Conservation (phyloP, 2,113 vertebrate genomes). For the Phylloscopus whistleri region DNA sequence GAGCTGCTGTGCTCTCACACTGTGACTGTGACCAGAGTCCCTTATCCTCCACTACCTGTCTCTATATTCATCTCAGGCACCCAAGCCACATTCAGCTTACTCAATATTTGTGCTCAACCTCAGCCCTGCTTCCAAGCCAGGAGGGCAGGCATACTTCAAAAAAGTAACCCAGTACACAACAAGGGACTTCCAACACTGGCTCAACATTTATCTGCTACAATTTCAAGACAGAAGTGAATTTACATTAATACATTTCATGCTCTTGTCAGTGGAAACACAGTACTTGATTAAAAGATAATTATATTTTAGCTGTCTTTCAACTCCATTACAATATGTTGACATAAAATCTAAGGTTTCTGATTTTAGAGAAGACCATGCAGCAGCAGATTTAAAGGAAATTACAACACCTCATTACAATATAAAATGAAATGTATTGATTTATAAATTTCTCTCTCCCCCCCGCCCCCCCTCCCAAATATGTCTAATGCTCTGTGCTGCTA, state of each 20-base stretch:
- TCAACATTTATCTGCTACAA: not conserved
- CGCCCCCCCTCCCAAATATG: not conserved
- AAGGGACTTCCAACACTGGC: not conserved
- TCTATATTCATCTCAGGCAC: not conserved
- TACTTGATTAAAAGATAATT: not conserved
- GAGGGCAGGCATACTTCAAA: not conserved
- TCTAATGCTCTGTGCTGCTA: not conserved
- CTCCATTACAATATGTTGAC: not conserved
- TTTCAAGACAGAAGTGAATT: not conserved
- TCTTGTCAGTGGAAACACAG: not conserved
- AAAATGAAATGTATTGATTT: not conserved
- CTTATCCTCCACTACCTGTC: not conserved
- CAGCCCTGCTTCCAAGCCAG: not conserved
- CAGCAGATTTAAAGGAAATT: not conserved
- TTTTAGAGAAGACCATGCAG: not conserved
- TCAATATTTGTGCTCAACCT: not conserved
- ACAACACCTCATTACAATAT: not conserved
- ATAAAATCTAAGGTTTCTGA: not conserved
- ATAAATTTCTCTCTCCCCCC: not conserved
- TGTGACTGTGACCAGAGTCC: not conserved
- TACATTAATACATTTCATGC: not conserved
- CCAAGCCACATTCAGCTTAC: not conserved
- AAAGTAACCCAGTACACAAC: not conserved
- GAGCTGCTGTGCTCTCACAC: not conserved
- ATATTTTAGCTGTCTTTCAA: not conserved